phyloP scores from a whole-genome alignment of 2,113 vertebrate species.

The Peromyscus californicus region DNA sequence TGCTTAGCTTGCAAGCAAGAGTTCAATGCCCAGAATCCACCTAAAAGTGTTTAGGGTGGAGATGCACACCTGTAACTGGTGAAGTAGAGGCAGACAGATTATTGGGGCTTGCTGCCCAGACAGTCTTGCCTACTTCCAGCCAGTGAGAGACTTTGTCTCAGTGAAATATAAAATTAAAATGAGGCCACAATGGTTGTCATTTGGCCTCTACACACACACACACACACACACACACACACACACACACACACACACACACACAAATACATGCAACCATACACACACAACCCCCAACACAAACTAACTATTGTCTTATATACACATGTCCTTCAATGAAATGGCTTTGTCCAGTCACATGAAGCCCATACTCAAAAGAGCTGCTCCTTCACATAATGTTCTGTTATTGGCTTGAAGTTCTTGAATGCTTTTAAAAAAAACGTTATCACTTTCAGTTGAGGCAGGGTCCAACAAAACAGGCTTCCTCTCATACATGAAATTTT shows the following conservation, averaged over 20 bases:
- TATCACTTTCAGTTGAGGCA: neutral
- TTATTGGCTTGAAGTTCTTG: neutral
- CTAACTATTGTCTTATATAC: neutral
- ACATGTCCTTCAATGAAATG: neutral
- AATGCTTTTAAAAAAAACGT: neutral
- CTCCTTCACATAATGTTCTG: neutral
- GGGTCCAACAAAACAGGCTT: neutral
- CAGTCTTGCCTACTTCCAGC: neutral
- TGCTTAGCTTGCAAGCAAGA: neutral
- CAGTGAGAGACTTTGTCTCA: neutral
- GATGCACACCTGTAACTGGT: neutral
- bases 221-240: neutral
- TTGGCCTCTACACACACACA: neutral
- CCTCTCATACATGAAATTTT: neutral
- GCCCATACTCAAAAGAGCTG: too few relatives aligned
- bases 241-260: neutral
- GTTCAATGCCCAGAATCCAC: neutral
- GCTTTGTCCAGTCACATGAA: neutral
- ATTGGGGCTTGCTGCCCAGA: neutral
- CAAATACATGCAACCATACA: neutral
- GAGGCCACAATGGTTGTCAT: neutral
- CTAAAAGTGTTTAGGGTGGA: neutral
- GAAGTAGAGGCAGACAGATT: neutral
- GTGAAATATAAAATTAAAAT: neutral
- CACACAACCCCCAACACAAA: neutral